Base-by-base conservation (phyloP, 1,140 invertebrate species). In the Liolophura sinensis region DNA sequence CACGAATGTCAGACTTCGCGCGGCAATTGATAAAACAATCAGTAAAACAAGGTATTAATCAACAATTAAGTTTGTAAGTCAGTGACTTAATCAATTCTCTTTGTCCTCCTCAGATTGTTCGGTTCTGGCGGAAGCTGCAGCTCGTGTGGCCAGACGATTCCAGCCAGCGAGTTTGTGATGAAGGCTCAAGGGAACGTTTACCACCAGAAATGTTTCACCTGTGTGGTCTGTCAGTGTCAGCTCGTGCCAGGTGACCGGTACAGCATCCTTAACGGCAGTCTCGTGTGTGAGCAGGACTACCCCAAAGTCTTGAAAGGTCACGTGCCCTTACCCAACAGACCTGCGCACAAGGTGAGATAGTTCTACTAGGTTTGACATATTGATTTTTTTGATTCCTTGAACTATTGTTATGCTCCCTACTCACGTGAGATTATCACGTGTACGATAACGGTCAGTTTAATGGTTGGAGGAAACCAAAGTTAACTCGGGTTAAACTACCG, bases 201-300 rank as follows among this genome's bases (percentile, higher is more conserved):
- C 89, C 94, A 97, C 88, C 88, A 94, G 84, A 94, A 82, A 94
- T 96, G 94, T 86, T 97, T 97, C 87, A 89, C 90, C 70, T 97
- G 94, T 87, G 93, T 92, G 82, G 95, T 95, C 82, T 97, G 94
- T 83, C 90, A 92, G 71, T 88, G 89, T 72, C 91, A 91, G 84
- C 90, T 97, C 70, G 89, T 92, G 78, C 90, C 92, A 68, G 94
- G 94, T 72, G 94, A 96, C 88, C 91, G 93, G 89, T 95, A 93
- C 86, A 92, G 93, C 81, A 89, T 95, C 84, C 84, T 94, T 71
- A 91, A 92, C 72, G 93, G 93, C 49, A 90, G 89, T 74, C 87
- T 94, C 71, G 90, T 95, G 31, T 95, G 93, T 88, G 94, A 96
- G 85, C 91, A 94, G 84, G 94, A 95, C 86, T 95, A 92, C 90